These are phyloP conservation scores for Copsychus sechellarum DNA, from an alignment of 2,113 vertebrate species.

Conservation along the genomic window DNA sequence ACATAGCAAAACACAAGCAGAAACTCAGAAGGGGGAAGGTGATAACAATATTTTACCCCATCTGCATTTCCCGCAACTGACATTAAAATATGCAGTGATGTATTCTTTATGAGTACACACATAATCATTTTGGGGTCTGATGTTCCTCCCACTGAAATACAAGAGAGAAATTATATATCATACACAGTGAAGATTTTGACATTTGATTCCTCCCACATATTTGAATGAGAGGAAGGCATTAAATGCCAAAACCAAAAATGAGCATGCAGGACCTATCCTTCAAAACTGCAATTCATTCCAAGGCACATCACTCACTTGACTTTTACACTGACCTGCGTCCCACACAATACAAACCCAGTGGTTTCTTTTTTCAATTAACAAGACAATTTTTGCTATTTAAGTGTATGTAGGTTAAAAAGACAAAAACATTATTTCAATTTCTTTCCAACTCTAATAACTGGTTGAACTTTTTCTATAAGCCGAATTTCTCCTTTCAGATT, in stretches of 20 bases:
- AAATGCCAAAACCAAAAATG: slow-evolving; percentile 59
- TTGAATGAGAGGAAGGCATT: slow-evolving; percentile 40
- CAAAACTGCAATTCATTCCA: slow-evolving; percentile 16
- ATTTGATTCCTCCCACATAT: slow-evolving; percentile 51
- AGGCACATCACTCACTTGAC: background rate
- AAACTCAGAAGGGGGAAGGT: slow-evolving; percentile 4
- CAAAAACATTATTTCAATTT: background rate
- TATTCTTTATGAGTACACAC: slow-evolving; percentile 23
- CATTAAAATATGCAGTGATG: slow-evolving; percentile 34
- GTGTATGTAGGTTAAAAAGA: background rate
- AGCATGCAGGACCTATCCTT: slow-evolving; percentile 7
- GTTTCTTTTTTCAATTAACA: background rate
- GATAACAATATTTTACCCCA: slow-evolving; percentile 30
- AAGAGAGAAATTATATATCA: slow-evolving; percentile 56
- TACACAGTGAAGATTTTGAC: slow-evolving; percentile 40
- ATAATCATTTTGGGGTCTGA: slow-evolving; percentile 55
- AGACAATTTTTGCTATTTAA: background rate
- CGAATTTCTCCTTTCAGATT: background rate
- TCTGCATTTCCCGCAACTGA: slow-evolving; percentile 26
- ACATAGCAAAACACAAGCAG: background rate
- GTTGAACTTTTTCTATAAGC: background rate
- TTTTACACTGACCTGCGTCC: slow-evolving; percentile 10
- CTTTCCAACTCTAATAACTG: background rate
- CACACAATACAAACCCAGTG: background rate
- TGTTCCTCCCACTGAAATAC: slow-evolving; percentile 49